Percentiles rank a stretch among this genome's conserved stretches.
Evolutionary conservation across 2,797 vertebrate species (phyloP).

Genomic region (Phrynocephalus forsythii): DNA sequence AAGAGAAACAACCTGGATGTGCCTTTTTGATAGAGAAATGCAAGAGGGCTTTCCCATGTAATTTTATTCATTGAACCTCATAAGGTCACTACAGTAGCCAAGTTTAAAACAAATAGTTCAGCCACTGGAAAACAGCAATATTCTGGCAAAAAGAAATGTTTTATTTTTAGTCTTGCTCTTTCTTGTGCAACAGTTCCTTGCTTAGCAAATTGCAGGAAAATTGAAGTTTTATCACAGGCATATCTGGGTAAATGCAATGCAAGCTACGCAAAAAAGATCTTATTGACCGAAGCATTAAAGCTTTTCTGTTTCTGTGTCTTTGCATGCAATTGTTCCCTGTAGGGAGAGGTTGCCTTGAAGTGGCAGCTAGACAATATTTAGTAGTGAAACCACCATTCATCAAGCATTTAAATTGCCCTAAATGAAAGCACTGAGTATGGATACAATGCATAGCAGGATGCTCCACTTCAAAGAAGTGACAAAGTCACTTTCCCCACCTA

Average conservation of each 20-base stretch:
- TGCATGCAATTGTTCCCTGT: not conserved
- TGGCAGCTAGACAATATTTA: conserved; percentile 1
- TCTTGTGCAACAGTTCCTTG: not conserved
- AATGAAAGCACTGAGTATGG: not conserved
- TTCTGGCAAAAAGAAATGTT: not conserved
- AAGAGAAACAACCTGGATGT: conserved; percentile 35
- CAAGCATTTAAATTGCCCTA: conserved; percentile 23
- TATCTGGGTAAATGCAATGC: conserved; percentile 20
- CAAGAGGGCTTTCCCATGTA: conserved; percentile 28
- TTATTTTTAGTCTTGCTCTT: conserved; percentile 16
- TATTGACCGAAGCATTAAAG: not conserved
- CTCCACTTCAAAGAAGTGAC: not conserved
- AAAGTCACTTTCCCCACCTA: not conserved
- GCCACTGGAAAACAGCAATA: conserved; percentile 21
- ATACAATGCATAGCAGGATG: not conserved
- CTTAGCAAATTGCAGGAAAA: conserved; percentile 27
- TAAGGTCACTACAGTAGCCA: conserved; percentile 29
- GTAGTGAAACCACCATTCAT: rapidly evolving
- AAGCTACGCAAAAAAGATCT: not conserved
- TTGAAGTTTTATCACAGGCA: not conserved
- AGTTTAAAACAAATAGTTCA: conserved; percentile 29
- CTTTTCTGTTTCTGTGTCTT: not conserved
- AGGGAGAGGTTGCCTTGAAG: conserved; percentile 11
- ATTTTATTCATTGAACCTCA: conserved; percentile 35
- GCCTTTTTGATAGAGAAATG: conserved; percentile 36